phyloP scores from a whole-genome alignment of 2,888 invertebrate species.

The Hipparchia sbordonii region DNA sequence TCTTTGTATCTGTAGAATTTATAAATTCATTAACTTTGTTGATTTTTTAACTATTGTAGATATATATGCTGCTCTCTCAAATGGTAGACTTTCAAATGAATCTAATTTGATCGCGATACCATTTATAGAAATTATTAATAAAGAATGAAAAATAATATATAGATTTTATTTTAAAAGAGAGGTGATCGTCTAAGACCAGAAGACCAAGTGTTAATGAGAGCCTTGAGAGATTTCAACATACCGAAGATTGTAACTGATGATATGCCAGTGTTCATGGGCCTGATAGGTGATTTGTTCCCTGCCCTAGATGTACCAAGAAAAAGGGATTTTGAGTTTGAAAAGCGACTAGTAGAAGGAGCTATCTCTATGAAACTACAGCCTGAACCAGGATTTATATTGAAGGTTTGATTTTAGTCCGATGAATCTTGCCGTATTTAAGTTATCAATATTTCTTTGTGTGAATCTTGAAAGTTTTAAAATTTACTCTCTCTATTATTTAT shows the following conservation, averaged over 20 bases:
- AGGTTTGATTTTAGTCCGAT: conserved; percentile 70
- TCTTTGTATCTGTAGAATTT: neutral
- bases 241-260: conserved; percentile 98
- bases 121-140: too few relatives aligned
- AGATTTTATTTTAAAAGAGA: conserved; percentile 65
- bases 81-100: too few relatives aligned
- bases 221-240: conserved; percentile 95
- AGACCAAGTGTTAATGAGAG: conserved; percentile 97
- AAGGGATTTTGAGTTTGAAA: conserved; percentile 92
- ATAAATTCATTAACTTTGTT: neutral
- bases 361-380: conserved; percentile 93
- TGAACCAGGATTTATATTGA: conserved; percentile 93
- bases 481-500: too few relatives aligned
- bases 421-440: too few relatives aligned
- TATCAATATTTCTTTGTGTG: neutral
- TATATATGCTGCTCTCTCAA: too few relatives aligned
- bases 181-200: conserved; percentile 90
- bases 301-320: conserved; percentile 96
- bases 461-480: too few relatives aligned
- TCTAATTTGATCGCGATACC: too few relatives aligned
- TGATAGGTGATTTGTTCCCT: conserved; percentile 96
- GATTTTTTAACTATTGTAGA: too few relatives aligned
- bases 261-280: conserved; percentile 95
- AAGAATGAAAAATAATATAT: too few relatives aligned
- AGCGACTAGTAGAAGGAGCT: conserved; percentile 88